These are phyloP conservation scores for Dysdera silvatica DNA, from an alignment of 1,140 invertebrate species.

Conservation along the genomic window DNA sequence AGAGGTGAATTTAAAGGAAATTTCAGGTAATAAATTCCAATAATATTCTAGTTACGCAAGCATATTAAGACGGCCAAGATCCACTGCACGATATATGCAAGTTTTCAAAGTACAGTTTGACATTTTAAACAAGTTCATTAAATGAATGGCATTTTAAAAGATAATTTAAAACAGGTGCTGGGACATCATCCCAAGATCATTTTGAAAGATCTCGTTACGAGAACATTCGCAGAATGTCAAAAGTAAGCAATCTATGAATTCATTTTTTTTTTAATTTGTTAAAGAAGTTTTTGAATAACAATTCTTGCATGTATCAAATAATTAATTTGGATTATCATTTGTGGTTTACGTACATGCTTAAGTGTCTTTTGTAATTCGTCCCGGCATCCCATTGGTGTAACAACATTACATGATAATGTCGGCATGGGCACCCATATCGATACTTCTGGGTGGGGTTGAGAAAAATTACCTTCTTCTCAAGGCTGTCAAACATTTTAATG, in stretches of 20 bases:
- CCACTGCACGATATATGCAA: background rate
- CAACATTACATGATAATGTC: too few species aligned
- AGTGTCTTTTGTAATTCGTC: background rate
- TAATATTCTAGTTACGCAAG: background rate
- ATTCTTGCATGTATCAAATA: conserved; percentile 11
- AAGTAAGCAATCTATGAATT: conserved; percentile 4
- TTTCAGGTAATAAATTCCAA: conserved; percentile 1
- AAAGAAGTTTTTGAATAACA: conserved; percentile 11
- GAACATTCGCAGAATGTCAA: conserved; percentile 15
- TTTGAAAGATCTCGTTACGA: conserved; percentile 21
- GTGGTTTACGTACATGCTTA: background rate
- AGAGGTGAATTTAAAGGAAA: conserved; percentile 21
- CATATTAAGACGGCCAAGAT: background rate
- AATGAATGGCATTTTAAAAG: background rate
- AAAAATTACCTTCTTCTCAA: too few species aligned
- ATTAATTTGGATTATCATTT: background rate
- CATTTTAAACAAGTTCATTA: background rate
- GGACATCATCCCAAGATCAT: conserved; percentile 16
- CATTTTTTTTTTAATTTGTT: background rate
- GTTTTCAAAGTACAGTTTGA: background rate
- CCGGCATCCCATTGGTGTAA: background rate
- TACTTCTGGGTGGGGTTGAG: too few species aligned
- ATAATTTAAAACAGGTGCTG: conserved; percentile 1
- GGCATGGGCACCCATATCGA: too few species aligned
- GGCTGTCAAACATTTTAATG: too few species aligned